These are phyloP conservation scores for Stenoptilia bipunctidactyla DNA, from an alignment of 2,888 invertebrate species.

Conservation along the genomic window DNA sequence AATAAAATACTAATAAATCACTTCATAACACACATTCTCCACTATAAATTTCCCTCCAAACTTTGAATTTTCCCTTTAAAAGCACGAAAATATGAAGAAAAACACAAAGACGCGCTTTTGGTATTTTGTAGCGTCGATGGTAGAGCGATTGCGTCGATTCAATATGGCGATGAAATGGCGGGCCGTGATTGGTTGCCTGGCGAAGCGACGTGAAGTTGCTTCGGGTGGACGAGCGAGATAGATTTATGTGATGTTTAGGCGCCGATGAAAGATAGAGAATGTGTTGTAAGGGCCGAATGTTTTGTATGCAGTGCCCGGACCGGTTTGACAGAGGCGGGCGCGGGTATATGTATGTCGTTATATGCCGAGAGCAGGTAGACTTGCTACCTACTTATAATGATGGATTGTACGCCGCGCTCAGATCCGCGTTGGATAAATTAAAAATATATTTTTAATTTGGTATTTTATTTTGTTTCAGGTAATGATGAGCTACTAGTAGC, in stretches of 20 bases:
- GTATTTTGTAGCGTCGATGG: conserved; percentile 49
- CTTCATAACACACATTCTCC: conserved; percentile 25
- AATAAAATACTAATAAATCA: background rate
- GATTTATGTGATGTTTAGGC: conserved; percentile 63
- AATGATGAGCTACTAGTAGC: conserved; percentile 19
- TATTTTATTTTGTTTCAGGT: conserved; percentile 50
- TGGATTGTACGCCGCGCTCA: conserved; percentile 30
- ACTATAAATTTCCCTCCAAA: conserved; percentile 33
- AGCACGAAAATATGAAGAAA: conserved; percentile 31
- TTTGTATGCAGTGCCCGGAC: conserved; percentile 61
- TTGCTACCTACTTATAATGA: conserved; percentile 52
- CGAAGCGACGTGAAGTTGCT: conserved; percentile 51
- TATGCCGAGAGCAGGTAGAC: conserved; percentile 57
- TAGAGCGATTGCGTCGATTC: conserved; percentile 40
- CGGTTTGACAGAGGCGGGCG: conserved; percentile 64
- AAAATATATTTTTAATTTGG: conserved; percentile 28
- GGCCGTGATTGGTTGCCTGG: conserved; percentile 40
- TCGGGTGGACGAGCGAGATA: conserved; percentile 49
- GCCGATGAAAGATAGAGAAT: conserved; percentile 63
- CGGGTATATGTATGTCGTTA: conserved; percentile 56
- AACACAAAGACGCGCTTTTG: conserved; percentile 36
- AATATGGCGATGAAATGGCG: conserved; percentile 61
- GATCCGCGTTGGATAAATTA: conserved; percentile 26
- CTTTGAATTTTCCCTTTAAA: conserved; percentile 24
- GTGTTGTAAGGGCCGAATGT: conserved; percentile 50